Percentiles rank a stretch among this genome's conserved stretches.
Evolutionary conservation across 2,888 invertebrate species (phyloP).

Genomic region (Erpobdella octoculata): DNA sequence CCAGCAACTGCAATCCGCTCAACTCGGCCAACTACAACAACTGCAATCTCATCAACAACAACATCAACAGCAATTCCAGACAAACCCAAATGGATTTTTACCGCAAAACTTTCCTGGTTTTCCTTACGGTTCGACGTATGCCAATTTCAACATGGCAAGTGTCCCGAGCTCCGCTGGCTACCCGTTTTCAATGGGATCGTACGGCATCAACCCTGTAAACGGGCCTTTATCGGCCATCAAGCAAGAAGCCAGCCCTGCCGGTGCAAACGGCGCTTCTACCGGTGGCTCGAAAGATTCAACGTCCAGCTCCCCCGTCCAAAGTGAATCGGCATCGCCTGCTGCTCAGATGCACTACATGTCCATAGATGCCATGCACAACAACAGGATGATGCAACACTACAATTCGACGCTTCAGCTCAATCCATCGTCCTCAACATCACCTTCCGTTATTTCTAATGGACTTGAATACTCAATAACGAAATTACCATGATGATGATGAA

Average conservation of each 20-base stretch:
- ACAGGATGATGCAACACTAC: constrained; percentile 19
- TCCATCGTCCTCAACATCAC: neutral
- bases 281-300: constrained; percentile 16
- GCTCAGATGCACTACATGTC: constrained; percentile 9
- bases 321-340: neutral
- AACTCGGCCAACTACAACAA: neutral
- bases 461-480: no score
- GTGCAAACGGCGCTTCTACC: neutral
- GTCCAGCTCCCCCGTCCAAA: neutral
- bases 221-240: no score
- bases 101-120: constrained; percentile 1
- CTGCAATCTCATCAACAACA: neutral
- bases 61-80: constrained; percentile 6
- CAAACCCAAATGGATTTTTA: constrained; percentile 17
- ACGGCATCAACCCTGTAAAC: constrained; percentile 21
- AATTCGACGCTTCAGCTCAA: neutral
- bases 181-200: neutral
- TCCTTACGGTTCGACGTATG: constrained; percentile 22
- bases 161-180: constrained; percentile 17
- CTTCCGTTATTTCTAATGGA: no score
- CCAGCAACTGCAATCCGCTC: neutral
- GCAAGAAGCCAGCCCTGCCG: constrained; percentile 21
- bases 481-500: no score
- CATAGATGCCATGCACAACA: neutral
- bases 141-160: constrained; percentile 18